Evolutionary conservation across 2,888 invertebrate genomes (phyloP).

Genomic region (Sturmia bella): DNA sequence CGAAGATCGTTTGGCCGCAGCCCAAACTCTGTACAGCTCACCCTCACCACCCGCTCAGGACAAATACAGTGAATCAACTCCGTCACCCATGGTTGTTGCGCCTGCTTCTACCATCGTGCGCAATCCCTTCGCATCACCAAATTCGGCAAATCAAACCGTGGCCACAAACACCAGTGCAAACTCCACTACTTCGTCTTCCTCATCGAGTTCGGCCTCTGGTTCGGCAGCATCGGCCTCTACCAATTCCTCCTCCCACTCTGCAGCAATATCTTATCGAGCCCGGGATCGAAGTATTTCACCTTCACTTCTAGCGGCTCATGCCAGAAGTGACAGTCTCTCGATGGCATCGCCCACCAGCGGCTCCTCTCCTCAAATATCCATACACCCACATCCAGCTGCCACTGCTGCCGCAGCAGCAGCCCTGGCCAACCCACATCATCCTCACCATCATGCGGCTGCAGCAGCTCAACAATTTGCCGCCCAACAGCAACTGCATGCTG

Average conservation of each 20-base stretch:
- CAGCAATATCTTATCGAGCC: constrained; percentile 69
- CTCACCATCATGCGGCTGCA: constrained; percentile 77
- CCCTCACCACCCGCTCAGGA: constrained; percentile 59
- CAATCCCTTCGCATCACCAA: constrained; percentile 81
- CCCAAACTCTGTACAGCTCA: constrained; percentile 72
- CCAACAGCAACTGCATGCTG: constrained; percentile 77
- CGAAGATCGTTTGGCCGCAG: constrained; percentile 68
- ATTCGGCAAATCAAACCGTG: constrained; percentile 69
- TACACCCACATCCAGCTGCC: constrained; percentile 67
- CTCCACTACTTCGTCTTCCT: constrained; percentile 61
- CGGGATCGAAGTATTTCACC: constrained; percentile 75
- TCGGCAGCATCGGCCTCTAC: constrained; percentile 61
- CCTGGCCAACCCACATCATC: constrained; percentile 74
- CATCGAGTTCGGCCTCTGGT: constrained; percentile 56
- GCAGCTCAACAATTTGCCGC: constrained; percentile 78
- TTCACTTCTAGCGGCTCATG: constrained; percentile 71
- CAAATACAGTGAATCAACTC: constrained; percentile 66
- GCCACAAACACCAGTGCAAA: constrained; percentile 40
- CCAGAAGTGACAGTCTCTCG: constrained; percentile 58
- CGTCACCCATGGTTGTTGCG: constrained; percentile 74
- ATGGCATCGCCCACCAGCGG: constrained; percentile 72
- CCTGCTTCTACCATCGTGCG: constrained; percentile 80
- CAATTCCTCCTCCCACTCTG: constrained; percentile 61
- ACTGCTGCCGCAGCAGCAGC: constrained; percentile 66
- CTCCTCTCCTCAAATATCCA: constrained; percentile 44